A percentile compares a stretch with the other conserved stretches of the same genome.
Conservation (phyloP, 2,113 vertebrate species). For the Carassius gibelio region DNA sequence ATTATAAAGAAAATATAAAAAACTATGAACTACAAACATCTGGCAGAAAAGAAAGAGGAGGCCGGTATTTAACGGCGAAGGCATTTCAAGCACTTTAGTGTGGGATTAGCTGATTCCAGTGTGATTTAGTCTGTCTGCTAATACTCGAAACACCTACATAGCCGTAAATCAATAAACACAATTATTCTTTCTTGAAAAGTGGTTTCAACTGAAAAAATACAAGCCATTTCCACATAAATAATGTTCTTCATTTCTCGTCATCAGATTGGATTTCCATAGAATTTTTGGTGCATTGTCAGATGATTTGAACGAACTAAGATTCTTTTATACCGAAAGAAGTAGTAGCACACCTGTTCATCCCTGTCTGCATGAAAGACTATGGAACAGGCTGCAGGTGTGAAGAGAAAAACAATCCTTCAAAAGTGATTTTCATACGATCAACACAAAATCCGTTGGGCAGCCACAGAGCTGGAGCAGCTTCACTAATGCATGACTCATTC, state of each 20-base stretch:
- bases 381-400: constrained; percentile 25
- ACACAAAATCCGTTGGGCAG: constrained; percentile 30
- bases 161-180: constrained; percentile 11
- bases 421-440: constrained; percentile 36
- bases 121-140: constrained; percentile 3
- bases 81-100: background rate
- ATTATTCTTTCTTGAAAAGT: constrained; percentile 2
- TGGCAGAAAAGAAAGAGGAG: too few relatives aligned
- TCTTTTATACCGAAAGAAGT: background rate
- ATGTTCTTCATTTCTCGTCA: background rate
- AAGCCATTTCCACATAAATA: background rate
- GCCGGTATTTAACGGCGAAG: too few relatives aligned
- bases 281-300: background rate
- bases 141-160: background rate
- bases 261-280: background rate
- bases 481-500: constrained; percentile 44
- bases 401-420: constrained; percentile 27
- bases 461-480: constrained; percentile 32
- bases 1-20: too few relatives aligned
- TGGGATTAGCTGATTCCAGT: background rate
- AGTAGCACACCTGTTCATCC: constrained; percentile 35
- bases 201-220: background rate
- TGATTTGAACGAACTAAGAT: background rate
- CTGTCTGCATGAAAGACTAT: background rate
- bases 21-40: too few relatives aligned